phyloP scores from a whole-genome alignment of 2,888 invertebrate species.

The Apotomis turbidana region DNA sequence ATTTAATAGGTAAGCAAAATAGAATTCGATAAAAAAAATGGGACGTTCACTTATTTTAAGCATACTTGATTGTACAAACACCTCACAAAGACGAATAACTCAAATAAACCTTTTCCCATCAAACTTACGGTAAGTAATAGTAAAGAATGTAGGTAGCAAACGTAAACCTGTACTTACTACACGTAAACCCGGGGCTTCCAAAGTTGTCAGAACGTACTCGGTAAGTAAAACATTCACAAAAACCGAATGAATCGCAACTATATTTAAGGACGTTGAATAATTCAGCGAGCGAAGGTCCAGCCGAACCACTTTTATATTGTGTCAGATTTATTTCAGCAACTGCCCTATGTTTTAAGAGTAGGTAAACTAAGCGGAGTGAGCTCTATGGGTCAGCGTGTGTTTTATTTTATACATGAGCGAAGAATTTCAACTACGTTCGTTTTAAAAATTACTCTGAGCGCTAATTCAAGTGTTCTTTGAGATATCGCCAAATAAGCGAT shows the following conservation, averaged over 20 bases:
- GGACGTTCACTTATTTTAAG: too few species aligned
- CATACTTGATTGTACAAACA: too few species aligned
- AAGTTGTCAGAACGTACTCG: constrained; percentile 15
- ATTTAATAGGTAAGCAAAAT: too few species aligned
- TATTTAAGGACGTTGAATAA: constrained; percentile 63
- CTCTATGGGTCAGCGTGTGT: constrained; percentile 1
- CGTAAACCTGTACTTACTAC: background rate
- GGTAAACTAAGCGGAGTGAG: constrained; percentile 39
- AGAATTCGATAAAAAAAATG: too few species aligned
- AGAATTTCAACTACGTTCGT: background rate
- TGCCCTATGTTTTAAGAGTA: constrained; percentile 47
- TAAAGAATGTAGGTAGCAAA: background rate
- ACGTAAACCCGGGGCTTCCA: background rate
- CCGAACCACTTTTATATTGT: constrained; percentile 54
- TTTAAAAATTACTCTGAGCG: background rate
- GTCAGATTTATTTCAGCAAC: constrained; percentile 61
- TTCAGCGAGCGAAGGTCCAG: constrained; percentile 56
- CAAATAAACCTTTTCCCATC: too few species aligned
- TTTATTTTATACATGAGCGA: constrained; percentile 6
- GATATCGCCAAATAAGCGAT: too few species aligned
- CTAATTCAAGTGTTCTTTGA: too few species aligned
- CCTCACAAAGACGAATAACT: too few species aligned
- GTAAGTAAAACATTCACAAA: constrained; percentile 53
- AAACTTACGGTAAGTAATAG: background rate
- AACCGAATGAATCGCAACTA: constrained; percentile 62